Evolutionary conservation across 2,888 invertebrate species (phyloP), one percentile per base, ranked within the genome.

Genomic region (Neoitamus cyanurus): DNA sequence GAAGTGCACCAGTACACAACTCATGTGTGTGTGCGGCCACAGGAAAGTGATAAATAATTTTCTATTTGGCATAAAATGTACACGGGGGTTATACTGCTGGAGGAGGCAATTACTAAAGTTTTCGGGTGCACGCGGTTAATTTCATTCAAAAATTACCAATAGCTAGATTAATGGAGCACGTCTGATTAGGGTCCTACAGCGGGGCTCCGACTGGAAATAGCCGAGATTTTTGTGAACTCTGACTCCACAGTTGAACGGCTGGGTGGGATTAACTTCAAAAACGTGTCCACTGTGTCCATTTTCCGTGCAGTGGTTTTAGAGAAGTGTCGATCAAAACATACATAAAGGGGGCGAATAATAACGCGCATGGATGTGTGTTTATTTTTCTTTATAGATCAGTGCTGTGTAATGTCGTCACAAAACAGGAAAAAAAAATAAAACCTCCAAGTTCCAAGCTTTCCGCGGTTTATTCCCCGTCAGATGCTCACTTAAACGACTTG

Each of bases 351-450:
- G 36, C 31, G 36, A 34, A 73, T 73, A 73, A 73, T 20, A 73
- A 42, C 36, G 28, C 42, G 42, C 46, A 20, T 77, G 42, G 9
- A 42, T 77, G 77, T 77, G 77, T 77, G 77, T 42, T 77, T 77
- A 77, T 77, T 77, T 77, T 77, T 42, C 77, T 46, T 46, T 77
- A 77, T 77, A 77, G 77, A 77, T 77, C 77, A 46, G 28, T 42
- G 37, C 77, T 77, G 42, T 77, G 46, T 77, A 46, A 77, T 70
- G 31, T 77, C 42, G 42, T 77, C 25, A 77, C 28, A 42, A 77
- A 37, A 77, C 25, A 25, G 37, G 13, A 46, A 46, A 36, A 75
- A 75, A n/a, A 7, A 70, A 15, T 11, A 77, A 77, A 77, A 42
- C 28, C 46, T 37, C 36, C 28, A 77, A 77, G 77, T 77, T 77